Percentiles rank a stretch among this genome's conserved stretches.
Conservation (phyloP, 2,888 invertebrate genomes). For the Penaeus monodon region DNA sequence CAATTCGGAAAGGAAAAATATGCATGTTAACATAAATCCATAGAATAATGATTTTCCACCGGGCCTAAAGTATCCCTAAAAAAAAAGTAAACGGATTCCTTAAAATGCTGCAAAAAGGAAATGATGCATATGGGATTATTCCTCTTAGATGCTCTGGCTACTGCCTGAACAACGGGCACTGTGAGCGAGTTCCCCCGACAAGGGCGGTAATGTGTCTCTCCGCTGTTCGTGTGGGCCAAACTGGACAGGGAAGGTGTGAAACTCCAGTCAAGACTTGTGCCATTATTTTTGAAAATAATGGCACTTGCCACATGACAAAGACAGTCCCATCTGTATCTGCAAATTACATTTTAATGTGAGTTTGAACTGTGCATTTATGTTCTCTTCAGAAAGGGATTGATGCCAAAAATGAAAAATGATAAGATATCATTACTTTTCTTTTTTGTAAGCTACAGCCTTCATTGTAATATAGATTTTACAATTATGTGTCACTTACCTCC, state of each 20-base stretch:
- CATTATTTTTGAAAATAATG: constrained; percentile 72
- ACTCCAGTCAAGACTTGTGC: constrained; percentile 75
- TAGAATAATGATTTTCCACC: too few relatives aligned
- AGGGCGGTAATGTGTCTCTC: constrained; percentile 66
- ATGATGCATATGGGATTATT: background rate
- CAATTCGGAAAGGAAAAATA: constrained; percentile 70
- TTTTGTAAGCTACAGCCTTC: too few relatives aligned
- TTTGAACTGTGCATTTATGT: constrained; percentile 53
- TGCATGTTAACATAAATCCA: background rate
- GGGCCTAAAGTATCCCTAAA: background rate
- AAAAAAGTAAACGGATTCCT: background rate
- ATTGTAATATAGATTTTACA: too few relatives aligned
- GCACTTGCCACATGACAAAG: constrained; percentile 68
- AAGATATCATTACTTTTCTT: too few relatives aligned
- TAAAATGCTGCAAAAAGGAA: constrained; percentile 67
- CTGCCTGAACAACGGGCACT: constrained; percentile 76
- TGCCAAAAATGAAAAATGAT: too few relatives aligned
- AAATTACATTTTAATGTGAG: constrained; percentile 73
- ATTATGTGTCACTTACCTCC: too few relatives aligned
- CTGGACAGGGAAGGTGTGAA: constrained; percentile 79
- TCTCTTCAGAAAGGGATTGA: constrained; percentile 66
- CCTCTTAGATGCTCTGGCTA: constrained; percentile 78
- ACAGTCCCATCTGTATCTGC: constrained; percentile 73
- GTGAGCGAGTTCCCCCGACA: constrained; percentile 68
- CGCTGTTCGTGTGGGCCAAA: constrained; percentile 77